These are phyloP conservation scores for Austrolebias charrua DNA, from an alignment of 2,797 vertebrate species.

Conservation along the genomic window DNA sequence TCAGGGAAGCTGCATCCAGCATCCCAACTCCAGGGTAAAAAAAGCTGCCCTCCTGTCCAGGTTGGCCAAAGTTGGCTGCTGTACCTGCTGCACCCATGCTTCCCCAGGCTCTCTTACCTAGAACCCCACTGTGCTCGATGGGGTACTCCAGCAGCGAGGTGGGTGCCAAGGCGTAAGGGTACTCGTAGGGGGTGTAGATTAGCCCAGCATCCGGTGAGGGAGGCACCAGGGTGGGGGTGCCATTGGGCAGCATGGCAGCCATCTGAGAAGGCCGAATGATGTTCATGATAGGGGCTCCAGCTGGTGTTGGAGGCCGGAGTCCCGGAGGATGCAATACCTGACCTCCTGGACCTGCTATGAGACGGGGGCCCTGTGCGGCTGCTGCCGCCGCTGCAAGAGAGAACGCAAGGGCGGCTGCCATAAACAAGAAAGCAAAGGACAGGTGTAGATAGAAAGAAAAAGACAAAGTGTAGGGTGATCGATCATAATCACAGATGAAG, in stretches of 20 bases:
- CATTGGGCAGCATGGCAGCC: conserved; percentile 82
- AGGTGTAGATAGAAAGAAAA: conserved; percentile 53
- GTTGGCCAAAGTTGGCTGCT: conserved; percentile 71
- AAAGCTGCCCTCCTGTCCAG: conserved; percentile 78
- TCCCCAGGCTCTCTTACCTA: conserved; percentile 85
- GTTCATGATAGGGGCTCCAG: conserved; percentile 82
- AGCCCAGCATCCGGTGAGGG: conserved; percentile 81
- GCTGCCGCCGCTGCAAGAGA: conserved; percentile 87
- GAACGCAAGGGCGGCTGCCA: conserved; percentile 85
- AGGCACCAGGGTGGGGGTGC: conserved; percentile 83
- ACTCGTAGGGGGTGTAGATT: conserved; percentile 86
- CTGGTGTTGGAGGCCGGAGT: conserved; percentile 79
- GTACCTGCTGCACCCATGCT: conserved; percentile 70
- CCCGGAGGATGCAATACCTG: conserved; percentile 77
- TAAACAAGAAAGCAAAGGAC: conserved; percentile 76
- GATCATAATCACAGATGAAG: conserved; percentile 68
- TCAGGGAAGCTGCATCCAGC: conserved; percentile 76
- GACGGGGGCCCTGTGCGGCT: conserved; percentile 81
- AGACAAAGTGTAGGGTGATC: conserved; percentile 51
- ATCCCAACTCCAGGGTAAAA: conserved; percentile 79
- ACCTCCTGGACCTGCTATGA: conserved; percentile 78
- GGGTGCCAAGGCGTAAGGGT: conserved; percentile 85
- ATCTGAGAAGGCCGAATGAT: conserved; percentile 84
- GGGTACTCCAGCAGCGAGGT: conserved; percentile 87
- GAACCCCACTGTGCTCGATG: conserved; percentile 85